These are phyloP conservation scores for Caenorhabditis sp. DNA, from an alignment of 2,888 invertebrate genomes.

Conservation along the genomic window DNA sequence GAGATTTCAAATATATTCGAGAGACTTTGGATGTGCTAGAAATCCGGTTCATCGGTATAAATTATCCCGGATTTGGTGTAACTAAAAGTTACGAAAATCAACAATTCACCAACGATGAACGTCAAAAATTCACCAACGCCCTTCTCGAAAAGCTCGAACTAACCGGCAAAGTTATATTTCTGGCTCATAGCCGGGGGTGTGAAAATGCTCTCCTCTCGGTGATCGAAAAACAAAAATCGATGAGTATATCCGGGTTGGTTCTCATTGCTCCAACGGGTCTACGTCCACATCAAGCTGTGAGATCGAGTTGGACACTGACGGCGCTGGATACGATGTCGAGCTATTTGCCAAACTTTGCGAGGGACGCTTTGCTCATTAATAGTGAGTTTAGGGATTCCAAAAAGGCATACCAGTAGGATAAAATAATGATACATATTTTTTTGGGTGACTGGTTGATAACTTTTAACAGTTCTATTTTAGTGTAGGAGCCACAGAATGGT, in stretches of 20 bases:
- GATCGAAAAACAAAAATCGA: neutral
- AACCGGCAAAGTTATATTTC: conserved; percentile 18
- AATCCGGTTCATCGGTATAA: conserved; percentile 53
- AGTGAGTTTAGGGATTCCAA: no score
- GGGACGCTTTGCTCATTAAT: conserved; percentile 6
- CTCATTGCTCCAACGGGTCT: neutral
- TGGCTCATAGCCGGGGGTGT: neutral
- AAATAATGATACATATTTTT: no score
- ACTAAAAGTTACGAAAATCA: conserved; percentile 19
- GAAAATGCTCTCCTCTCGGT: neutral
- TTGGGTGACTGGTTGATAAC: no score
- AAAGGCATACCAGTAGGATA: no score
- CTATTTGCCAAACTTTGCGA: conserved; percentile 10
- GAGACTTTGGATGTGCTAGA: conserved; percentile 33
- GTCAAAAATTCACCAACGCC: conserved; percentile 44
- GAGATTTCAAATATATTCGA: conserved; percentile 56
- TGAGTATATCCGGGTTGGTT: neutral
- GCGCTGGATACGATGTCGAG: neutral
- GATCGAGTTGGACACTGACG: neutral
- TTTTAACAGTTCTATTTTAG: no score
- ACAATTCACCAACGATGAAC: conserved; percentile 38
- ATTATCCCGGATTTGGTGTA: conserved; percentile 54
- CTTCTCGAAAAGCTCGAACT: conserved; percentile 33
- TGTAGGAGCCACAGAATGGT: no score
- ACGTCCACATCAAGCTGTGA: neutral